phyloP scores from a whole-genome alignment of 2,888 invertebrate species.

The Pherbina coryleti region DNA sequence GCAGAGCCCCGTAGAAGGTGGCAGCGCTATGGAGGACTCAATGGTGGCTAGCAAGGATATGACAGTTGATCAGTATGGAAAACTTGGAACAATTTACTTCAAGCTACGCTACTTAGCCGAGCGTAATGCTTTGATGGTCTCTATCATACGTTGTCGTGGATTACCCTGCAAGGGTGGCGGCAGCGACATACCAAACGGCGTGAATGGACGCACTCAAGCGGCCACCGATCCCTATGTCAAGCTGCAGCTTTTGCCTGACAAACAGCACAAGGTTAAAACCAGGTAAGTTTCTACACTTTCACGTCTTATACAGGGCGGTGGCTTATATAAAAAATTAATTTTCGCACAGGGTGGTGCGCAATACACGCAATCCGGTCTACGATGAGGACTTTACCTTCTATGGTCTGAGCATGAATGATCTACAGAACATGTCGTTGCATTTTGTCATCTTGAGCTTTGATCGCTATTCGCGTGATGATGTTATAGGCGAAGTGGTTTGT shows the following conservation, averaged over 20 bases:
- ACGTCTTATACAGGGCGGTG: neutral
- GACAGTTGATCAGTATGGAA: slow-evolving; percentile 72
- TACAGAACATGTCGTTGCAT: slow-evolving; percentile 90
- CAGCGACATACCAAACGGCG: slow-evolving; percentile 71
- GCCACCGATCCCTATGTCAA: slow-evolving; percentile 95
- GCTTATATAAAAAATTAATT: neutral
- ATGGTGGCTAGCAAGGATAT: slow-evolving; percentile 50
- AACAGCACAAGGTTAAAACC: slow-evolving; percentile 97
- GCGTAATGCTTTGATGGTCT: slow-evolving; percentile 91
- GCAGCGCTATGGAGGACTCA: slow-evolving; percentile 52
- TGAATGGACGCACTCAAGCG: slow-evolving; percentile 69
- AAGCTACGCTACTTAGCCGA: slow-evolving; percentile 91
- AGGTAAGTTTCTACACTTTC: slow-evolving; percentile 64
- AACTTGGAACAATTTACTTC: slow-evolving; percentile 90
- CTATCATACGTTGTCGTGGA: slow-evolving; percentile 90
- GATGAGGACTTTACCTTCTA: slow-evolving; percentile 99
- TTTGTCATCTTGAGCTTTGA: slow-evolving; percentile 96
- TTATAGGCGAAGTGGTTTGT: slow-evolving; percentile 96
- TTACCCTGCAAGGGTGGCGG: slow-evolving; percentile 81
- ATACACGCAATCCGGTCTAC: slow-evolving; percentile 95
- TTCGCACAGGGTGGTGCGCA: slow-evolving; percentile 84
- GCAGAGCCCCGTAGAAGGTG: slow-evolving; percentile 42
- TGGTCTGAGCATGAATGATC: slow-evolving; percentile 88
- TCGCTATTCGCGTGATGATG: slow-evolving; percentile 97
- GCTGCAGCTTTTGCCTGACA: slow-evolving; percentile 95